Conservation (phyloP, 2,888 invertebrate genomes). For the Salticus scenicus region DNA sequence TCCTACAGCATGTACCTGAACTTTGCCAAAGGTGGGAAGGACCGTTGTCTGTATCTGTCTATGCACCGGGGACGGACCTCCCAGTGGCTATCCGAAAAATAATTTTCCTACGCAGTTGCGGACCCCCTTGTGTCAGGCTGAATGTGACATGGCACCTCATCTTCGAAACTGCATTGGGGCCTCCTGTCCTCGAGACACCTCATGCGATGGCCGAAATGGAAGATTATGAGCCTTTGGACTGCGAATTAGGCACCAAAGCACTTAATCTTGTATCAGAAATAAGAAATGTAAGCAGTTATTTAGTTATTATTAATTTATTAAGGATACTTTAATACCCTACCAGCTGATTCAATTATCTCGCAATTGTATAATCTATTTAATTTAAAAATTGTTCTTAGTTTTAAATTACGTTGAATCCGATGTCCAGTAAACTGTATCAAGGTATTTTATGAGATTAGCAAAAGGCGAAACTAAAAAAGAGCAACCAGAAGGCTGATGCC, state of each 20-base stretch:
- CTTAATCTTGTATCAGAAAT: constrained; percentile 57
- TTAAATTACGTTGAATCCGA: too few species aligned
- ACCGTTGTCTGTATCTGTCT: constrained; percentile 89
- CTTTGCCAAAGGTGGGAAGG: constrained; percentile 91
- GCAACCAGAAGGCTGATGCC: too few species aligned
- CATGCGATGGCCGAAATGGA: constrained; percentile 37
- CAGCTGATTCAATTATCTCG: too few species aligned
- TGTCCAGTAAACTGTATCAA: too few species aligned
- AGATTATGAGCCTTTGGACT: constrained; percentile 39
- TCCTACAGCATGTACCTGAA: constrained; percentile 90
- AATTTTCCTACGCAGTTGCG: constrained; percentile 86
- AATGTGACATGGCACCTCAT: constrained; percentile 92
- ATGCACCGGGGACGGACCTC: constrained; percentile 90
- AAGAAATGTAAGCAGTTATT: constrained; percentile 45
- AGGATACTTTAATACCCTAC: too few species aligned
- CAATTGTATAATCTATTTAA: too few species aligned
- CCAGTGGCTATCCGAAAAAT: constrained; percentile 86
- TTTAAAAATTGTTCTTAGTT: too few species aligned
- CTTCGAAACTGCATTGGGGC: constrained; percentile 82
- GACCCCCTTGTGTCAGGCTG: constrained; percentile 82
- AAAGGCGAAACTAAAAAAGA: too few species aligned
- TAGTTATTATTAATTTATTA: too few species aligned
- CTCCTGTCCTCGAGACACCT: constrained; percentile 25
- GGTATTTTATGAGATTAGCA: too few species aligned
- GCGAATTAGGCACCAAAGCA: constrained; percentile 26